These are phyloP conservation scores for Drosophila ironensis DNA, from an alignment of 1,140 invertebrate species.

Conservation along the genomic window DNA sequence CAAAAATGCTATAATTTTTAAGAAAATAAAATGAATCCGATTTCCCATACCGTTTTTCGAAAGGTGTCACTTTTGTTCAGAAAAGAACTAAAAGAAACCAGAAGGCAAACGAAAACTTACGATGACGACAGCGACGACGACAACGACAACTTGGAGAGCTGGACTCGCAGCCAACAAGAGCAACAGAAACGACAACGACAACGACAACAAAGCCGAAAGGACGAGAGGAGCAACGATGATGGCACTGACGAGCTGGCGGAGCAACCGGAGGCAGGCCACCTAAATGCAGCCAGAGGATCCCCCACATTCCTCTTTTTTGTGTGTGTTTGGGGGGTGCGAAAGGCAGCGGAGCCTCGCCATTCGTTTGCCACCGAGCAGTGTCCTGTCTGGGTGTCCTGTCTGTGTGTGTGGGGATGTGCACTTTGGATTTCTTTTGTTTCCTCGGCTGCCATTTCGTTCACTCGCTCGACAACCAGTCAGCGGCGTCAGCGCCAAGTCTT, in stretches of 20 bases:
- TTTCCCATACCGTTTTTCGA: no score
- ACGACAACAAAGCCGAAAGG: background rate
- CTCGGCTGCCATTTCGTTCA: slow-evolving; percentile 55
- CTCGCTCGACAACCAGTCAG: slow-evolving; percentile 76
- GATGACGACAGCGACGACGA: slow-evolving; percentile 50
- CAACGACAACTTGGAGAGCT: slow-evolving; percentile 40
- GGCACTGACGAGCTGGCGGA: slow-evolving; percentile 56
- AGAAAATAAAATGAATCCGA: no score
- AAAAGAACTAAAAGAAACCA: background rate
- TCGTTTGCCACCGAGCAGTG: slow-evolving; percentile 42
- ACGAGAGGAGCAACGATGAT: slow-evolving; percentile 46
- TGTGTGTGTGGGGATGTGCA: slow-evolving; percentile 66
- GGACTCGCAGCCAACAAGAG: slow-evolving; percentile 26
- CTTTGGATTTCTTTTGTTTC: slow-evolving; percentile 73
- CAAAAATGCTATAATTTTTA: background rate
- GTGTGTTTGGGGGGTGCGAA: no score
- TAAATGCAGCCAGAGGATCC: slow-evolving; percentile 50
- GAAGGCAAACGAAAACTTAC: slow-evolving; percentile 44
- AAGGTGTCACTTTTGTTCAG: no score
- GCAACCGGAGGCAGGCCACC: slow-evolving; percentile 18
- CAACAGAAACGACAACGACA: background rate
- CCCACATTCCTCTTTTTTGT: no score
- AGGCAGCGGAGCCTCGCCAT: slow-evolving; percentile 8
- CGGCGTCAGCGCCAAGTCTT: slow-evolving; percentile 56
- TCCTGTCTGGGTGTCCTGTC: slow-evolving; percentile 32